phyloP scores from a whole-genome alignment of 2,888 invertebrate species.

The Synergus laeviventris region DNA sequence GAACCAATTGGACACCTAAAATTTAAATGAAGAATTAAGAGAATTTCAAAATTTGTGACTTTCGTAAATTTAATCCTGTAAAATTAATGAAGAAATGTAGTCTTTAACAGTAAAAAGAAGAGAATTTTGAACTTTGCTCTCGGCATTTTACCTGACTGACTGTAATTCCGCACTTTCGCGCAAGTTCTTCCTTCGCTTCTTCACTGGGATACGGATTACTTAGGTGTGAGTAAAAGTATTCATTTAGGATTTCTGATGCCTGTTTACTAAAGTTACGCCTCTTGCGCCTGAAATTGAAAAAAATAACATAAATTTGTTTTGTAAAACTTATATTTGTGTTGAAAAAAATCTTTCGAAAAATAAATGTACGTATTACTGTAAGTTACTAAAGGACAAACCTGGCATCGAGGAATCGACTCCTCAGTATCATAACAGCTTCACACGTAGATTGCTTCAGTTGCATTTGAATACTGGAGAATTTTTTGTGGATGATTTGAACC shows the following conservation, averaged over 20 bases:
- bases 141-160: conserved; percentile 89
- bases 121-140: neutral
- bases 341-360: neutral
- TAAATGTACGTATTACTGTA: neutral
- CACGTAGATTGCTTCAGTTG: conserved; percentile 99
- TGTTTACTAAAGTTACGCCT: conserved; percentile 99
- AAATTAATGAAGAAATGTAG: neutral
- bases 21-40: neutral
- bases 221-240: conserved; percentile 99
- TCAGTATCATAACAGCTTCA: conserved; percentile 99
- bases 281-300: conserved; percentile 81
- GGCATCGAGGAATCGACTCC: conserved; percentile 87
- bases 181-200: conserved; percentile 99
- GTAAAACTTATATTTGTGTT: conserved; percentile 40
- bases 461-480: conserved; percentile 98
- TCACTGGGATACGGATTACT: conserved; percentile 99
- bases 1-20: conserved; percentile 97
- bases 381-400: conserved; percentile 75
- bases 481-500: conserved; percentile 99
- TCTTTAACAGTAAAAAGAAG: neutral
- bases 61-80: conserved; percentile 5
- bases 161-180: conserved; percentile 99
- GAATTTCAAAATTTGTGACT: neutral
- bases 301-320: neutral
- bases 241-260: conserved; percentile 99